A percentile compares a stretch with the other conserved stretches of the same genome.
Evolutionary conservation across 2,888 invertebrate genomes (phyloP).

Genomic region (Ecdyonurus torrentis): DNA sequence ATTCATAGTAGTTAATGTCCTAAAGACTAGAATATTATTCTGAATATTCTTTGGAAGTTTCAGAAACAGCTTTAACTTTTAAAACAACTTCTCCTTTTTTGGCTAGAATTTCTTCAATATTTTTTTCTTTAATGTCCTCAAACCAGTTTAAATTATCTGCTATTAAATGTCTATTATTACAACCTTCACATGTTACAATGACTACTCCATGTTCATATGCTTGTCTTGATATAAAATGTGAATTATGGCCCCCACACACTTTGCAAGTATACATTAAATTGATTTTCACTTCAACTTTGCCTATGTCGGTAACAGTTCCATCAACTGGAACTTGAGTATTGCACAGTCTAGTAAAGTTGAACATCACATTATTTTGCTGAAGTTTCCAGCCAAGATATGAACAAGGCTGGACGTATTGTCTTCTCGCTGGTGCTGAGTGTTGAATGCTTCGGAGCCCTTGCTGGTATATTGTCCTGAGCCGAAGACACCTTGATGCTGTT

Average conservation of each 20-base stretch:
- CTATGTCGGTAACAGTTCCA: not conserved
- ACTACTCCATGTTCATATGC: constrained; percentile 83
- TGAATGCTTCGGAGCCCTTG: too few relatives aligned
- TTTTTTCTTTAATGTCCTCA: constrained; percentile 52
- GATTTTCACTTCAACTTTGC: not conserved
- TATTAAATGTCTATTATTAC: constrained; percentile 80
- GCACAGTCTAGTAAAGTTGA: too few relatives aligned
- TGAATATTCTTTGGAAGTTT: not conserved
- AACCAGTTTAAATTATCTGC: constrained; percentile 97
- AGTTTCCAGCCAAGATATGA: too few relatives aligned
- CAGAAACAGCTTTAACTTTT: not conserved
- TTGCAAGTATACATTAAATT: constrained; percentile 71
- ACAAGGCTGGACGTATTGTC: too few relatives aligned
- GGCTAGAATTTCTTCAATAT: constrained; percentile 80
- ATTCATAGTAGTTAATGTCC: too few relatives aligned
- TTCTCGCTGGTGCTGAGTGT: too few relatives aligned
- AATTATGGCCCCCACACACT: constrained; percentile 60
- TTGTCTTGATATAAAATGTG: constrained; percentile 64
- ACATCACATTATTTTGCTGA: too few relatives aligned
- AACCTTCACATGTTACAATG: constrained; percentile 76
- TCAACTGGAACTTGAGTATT: not conserved
- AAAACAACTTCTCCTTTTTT: constrained; percentile 58
- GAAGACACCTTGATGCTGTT: too few relatives aligned
- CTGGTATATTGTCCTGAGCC: too few relatives aligned
- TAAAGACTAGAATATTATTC: too few relatives aligned